Evolutionary conservation across 1,140 invertebrate genomes (phyloP).

Genomic region (Aplysia californica): DNA sequence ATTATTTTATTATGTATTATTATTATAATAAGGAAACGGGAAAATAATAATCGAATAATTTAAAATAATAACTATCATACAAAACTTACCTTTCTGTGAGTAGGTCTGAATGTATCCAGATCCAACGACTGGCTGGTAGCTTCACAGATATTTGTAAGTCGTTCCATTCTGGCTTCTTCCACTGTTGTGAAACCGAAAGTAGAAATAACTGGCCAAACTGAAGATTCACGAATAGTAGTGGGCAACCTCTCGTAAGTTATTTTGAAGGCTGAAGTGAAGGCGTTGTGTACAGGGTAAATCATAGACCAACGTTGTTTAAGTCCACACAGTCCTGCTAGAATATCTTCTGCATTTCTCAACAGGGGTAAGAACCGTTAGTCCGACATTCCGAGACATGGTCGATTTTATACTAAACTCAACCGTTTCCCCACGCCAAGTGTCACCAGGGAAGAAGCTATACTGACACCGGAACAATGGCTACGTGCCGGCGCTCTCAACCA

Average conservation of each 20-base stretch:
- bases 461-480: slow-evolving; percentile 33
- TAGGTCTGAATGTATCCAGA: slow-evolving; percentile 14
- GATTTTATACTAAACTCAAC: slow-evolving; percentile 11
- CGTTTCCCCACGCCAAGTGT: slow-evolving; percentile 29
- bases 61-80: too few relatives aligned
- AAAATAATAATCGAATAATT: too few relatives aligned
- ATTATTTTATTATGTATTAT: too few relatives aligned
- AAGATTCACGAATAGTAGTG: neutral
- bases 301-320: too few relatives aligned
- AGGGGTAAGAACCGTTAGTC: too few relatives aligned
- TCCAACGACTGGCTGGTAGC: slow-evolving; percentile 25
- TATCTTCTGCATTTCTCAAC: too few relatives aligned
- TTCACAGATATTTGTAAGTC: slow-evolving; percentile 24
- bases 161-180: neutral
- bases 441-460: slow-evolving; percentile 21
- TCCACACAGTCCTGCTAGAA: too few relatives aligned
- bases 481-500: slow-evolving; percentile 8
- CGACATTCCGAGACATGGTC: slow-evolving; percentile 21
- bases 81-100: slow-evolving; percentile 28
- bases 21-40: too few relatives aligned
- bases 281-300: too few relatives aligned
- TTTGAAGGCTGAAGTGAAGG: too few relatives aligned
- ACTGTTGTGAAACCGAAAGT: neutral
- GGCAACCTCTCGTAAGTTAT: neutral
- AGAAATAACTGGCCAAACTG: neutral